Conservation (phyloP, 92 coral and sea anemone genomes). For the Metridium senile region DNA sequence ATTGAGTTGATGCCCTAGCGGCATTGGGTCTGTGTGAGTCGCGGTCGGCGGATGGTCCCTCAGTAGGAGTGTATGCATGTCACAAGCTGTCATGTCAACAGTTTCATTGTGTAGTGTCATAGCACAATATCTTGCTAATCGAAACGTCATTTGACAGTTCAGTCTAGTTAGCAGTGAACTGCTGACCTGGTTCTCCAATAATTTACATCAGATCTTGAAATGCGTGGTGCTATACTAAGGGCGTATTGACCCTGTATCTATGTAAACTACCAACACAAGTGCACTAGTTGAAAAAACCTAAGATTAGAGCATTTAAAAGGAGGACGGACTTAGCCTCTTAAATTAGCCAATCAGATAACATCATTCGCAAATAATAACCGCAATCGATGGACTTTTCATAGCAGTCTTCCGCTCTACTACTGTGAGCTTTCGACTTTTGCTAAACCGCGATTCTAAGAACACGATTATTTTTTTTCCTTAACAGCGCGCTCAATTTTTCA, state of each 20-base stretch:
- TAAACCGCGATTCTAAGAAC: slow-evolving; percentile 3
- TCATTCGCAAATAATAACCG: slow-evolving; percentile 38
- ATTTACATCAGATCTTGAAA: slow-evolving; percentile 11
- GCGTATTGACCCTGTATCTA: slow-evolving; percentile 28
- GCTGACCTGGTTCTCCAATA: slow-evolving; percentile 10
- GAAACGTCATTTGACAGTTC: slow-evolving; percentile 54
- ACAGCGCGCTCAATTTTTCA: neutral
- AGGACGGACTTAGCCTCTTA: slow-evolving; percentile 31
- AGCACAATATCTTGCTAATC: slow-evolving; percentile 35
- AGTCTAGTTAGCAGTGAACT: slow-evolving; percentile 70
- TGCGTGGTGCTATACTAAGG: slow-evolving; percentile 7
- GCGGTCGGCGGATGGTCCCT: slow-evolving; percentile 19
- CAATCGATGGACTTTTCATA: slow-evolving; percentile 33
- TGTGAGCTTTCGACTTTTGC: neutral
- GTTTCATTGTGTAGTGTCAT: slow-evolving; percentile 34
- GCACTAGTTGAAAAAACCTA: slow-evolving; percentile 25
- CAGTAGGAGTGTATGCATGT: slow-evolving; percentile 29
- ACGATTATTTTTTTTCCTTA: slow-evolving; percentile 1
- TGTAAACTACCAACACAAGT: slow-evolving; percentile 29
- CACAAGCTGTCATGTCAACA: slow-evolving; percentile 47
- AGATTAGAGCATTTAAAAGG: slow-evolving; percentile 45
- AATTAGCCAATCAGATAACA: slow-evolving; percentile 52
- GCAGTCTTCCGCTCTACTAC: slow-evolving; percentile 38
- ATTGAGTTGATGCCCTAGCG: slow-evolving; percentile 27
- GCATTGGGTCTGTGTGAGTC: slow-evolving; percentile 31